These are phyloP conservation scores for Agrochola lota DNA, from an alignment of 2,888 invertebrate species.

Conservation along the genomic window DNA sequence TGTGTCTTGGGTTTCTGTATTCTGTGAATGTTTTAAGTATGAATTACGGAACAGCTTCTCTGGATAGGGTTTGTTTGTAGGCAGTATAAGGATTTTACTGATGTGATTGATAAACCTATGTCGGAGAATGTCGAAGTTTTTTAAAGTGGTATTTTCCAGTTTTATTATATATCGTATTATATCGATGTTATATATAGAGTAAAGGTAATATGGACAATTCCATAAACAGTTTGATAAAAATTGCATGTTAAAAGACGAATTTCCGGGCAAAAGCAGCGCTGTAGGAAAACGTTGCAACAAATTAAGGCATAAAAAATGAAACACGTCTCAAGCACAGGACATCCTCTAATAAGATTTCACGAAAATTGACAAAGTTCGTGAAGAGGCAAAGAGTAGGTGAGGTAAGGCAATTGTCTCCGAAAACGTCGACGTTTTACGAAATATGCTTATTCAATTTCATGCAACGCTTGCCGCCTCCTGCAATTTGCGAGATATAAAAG, in stretches of 20 bases:
- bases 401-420: conserved; percentile 91
- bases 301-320: conserved; percentile 75
- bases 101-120: background rate
- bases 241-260: conserved; percentile 11
- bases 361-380: conserved; percentile 90
- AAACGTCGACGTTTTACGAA: conserved; percentile 91
- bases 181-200: too few relatives aligned
- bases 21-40: background rate
- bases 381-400: conserved; percentile 89
- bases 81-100: background rate
- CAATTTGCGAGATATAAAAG: conserved; percentile 91
- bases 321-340: conserved; percentile 82
- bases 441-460: conserved; percentile 91
- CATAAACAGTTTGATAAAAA: conserved; percentile 15
- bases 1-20: background rate
- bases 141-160: too few relatives aligned
- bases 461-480: conserved; percentile 91
- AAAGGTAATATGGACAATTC: background rate
- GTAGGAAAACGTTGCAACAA: conserved; percentile 63
- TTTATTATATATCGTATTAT: too few relatives aligned
- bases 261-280: conserved; percentile 30
- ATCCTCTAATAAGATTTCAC: conserved; percentile 88
- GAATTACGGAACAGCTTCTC: background rate
- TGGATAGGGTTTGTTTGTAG: background rate
- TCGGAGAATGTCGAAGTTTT: too few relatives aligned